Evolutionary conservation across 2,888 invertebrate species (phyloP).

Genomic region (Drosophila anomelani): DNA sequence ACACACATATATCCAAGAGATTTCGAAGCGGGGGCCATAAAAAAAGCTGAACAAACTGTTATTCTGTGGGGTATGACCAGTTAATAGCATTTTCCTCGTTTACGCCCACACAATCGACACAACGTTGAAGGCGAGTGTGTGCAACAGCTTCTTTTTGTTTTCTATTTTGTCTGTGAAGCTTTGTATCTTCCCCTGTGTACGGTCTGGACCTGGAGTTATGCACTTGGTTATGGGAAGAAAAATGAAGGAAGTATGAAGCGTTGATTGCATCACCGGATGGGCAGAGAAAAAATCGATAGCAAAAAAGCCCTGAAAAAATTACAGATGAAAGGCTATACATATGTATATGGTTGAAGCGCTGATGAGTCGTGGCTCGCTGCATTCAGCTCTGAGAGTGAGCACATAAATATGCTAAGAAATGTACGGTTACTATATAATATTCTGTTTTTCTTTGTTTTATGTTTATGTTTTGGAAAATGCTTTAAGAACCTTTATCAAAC

Average conservation of each 20-base stretch:
- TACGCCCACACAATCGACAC: constrained; percentile 72
- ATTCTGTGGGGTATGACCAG: constrained; percentile 62
- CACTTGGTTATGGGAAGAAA: constrained; percentile 23
- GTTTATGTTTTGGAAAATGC: not conserved
- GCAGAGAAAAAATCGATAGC: constrained; percentile 6
- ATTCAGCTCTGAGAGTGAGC: constrained; percentile 1
- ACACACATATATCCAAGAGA: constrained; percentile 23
- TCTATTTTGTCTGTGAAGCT: constrained; percentile 13
- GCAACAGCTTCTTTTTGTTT: constrained; percentile 40
- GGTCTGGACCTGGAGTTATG: constrained; percentile 24
- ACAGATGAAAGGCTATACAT: constrained; percentile 20
- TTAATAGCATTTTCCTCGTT: constrained; percentile 69
- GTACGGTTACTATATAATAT: not conserved
- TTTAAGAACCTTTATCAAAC: not conserved
- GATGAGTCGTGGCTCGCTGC: constrained; percentile 24
- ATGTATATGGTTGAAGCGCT: not conserved
- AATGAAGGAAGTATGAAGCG: constrained; percentile 33
- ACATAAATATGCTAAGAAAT: constrained; percentile 14
- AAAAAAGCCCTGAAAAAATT: constrained; percentile 7
- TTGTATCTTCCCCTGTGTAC: constrained; percentile 8
- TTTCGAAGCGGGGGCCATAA: constrained; percentile 21
- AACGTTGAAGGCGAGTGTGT: constrained; percentile 30
- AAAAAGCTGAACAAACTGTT: constrained; percentile 39
- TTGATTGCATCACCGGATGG: constrained; percentile 44
- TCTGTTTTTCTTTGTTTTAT: too few relatives aligned